Evolutionary conservation across 2,888 invertebrate genomes (phyloP), one percentile per base, ranked within the genome.

Genomic region (Ellobium chinense): DNA sequence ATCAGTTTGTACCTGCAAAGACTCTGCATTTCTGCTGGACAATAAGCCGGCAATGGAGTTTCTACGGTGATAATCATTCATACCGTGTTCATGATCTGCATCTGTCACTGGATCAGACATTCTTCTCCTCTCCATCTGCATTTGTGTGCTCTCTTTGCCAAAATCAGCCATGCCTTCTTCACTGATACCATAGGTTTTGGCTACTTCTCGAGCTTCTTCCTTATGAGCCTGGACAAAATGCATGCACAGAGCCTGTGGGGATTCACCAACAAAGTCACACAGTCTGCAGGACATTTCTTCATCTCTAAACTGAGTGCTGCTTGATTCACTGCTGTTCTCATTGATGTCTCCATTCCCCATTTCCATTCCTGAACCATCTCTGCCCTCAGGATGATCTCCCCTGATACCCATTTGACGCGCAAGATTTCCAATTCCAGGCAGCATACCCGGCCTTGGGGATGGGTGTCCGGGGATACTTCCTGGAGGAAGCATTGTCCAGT

Each of bases 181-280:
- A 36, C 77, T 78, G 29, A 78, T 37, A 7, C 69, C 69, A 60
- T 31, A 78, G 78, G 90, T 85, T 36, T 87, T 89, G 79, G 89
- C 90, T 9, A 92, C 84, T 75, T 92, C 92, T 69, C 91, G 90
- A 74, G 91, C 91, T 68, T 93, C 93, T 2, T 72, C 78, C 1
- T 89, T 92, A 77, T 94, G 94, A 2, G 90, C 89, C 81, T 89
- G 87, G 72, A 93, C 84, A 82, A 93, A 88, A 84, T 94, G 94
- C 74, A 91, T 89, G 21, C 89, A 89, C 54, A 93, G 91, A 21
- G 88, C 83, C 54, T 93, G 92, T 5, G 86, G 84, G 34, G 84
- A 87, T 4, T 91, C 89, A 7, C 92, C 90, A 5, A 84, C 81
- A 83, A 92, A 93, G 56, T 91, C 90, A 86, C 94, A 94, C 36